Conservation (phyloP, 2,888 invertebrate genomes). For the Phortica magna region DNA sequence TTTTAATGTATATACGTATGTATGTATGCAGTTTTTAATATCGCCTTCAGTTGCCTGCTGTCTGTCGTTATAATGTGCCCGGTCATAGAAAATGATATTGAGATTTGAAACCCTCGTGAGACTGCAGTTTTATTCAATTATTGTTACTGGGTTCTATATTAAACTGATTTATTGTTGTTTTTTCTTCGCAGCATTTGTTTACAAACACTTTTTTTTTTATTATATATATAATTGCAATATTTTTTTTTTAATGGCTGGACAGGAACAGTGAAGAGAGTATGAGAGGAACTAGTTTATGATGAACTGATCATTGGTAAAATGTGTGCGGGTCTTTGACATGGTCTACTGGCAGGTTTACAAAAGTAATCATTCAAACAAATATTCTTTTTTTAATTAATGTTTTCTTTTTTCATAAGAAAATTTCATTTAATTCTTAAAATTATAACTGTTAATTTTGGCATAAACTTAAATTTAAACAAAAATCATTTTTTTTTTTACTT, state of each 20-base stretch:
- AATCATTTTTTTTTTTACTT: background rate
- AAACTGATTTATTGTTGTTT: background rate
- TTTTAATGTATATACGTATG: background rate
- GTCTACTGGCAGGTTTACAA: background rate
- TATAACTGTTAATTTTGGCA: slow-evolving; percentile 20
- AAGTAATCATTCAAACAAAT: background rate
- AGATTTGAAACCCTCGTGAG: slow-evolving; percentile 63
- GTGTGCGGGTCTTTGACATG: slow-evolving; percentile 16
- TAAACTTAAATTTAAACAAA: slow-evolving; percentile 16
- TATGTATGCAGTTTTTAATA: background rate
- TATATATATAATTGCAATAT: slow-evolving; percentile 14
- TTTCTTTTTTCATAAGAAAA: slow-evolving; percentile 46
- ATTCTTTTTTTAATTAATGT: slow-evolving; percentile 24
- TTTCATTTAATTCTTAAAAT: background rate
- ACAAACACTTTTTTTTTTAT: background rate
- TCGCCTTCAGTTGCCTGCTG: background rate
- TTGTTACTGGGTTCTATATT: slow-evolving; percentile 22
- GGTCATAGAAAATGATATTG: slow-evolving; percentile 26
- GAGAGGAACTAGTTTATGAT: slow-evolving; percentile 24
- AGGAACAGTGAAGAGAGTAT: slow-evolving; percentile 22
- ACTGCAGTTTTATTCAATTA: slow-evolving; percentile 51
- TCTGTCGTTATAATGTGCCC: background rate
- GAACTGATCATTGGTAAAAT: background rate
- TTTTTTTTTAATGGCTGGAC: slow-evolving; percentile 1
- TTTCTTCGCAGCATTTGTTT: background rate